Conservation (phyloP, 1,140 invertebrate genomes). For the Leptopilina boulardi region DNA sequence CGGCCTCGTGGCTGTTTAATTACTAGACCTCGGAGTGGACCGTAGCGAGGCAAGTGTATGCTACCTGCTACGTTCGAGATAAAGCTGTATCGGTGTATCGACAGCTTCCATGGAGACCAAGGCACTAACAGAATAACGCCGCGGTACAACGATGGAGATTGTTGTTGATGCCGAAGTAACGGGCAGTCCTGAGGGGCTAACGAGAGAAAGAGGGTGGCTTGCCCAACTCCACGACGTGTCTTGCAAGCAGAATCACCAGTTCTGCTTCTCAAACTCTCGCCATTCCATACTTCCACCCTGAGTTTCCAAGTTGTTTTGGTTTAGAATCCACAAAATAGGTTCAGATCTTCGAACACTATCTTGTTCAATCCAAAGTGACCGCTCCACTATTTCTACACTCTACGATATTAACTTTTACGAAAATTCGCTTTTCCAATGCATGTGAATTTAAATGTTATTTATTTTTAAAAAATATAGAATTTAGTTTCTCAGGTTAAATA, state of each 20-base stretch:
- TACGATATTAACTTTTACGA: too few species aligned
- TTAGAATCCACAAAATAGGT: constrained; percentile 55
- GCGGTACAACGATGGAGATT: constrained; percentile 70
- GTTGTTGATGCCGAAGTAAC: constrained; percentile 76
- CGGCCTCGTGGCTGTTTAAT: constrained; percentile 75
- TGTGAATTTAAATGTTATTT: too few species aligned
- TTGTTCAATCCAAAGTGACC: not conserved
- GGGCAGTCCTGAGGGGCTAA: constrained; percentile 57
- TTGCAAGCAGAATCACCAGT: constrained; percentile 72
- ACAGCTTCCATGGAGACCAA: constrained; percentile 66
- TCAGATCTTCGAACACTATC: constrained; percentile 32
- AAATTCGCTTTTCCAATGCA: too few species aligned
- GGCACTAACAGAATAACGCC: constrained; percentile 74
- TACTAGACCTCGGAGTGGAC: constrained; percentile 73
- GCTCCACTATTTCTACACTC: too few species aligned
- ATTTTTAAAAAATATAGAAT: too few species aligned
- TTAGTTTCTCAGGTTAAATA: too few species aligned
- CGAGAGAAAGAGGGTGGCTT: constrained; percentile 42
- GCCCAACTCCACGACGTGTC: constrained; percentile 72
- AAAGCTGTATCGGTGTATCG: constrained; percentile 54
- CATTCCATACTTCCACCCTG: constrained; percentile 45
- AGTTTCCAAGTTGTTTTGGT: constrained; percentile 57
- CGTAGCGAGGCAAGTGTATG: constrained; percentile 55
- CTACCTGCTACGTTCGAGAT: constrained; percentile 59
- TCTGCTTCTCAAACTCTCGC: constrained; percentile 46